phyloP scores from a whole-genome alignment of 2,113 vertebrate genomes.

The Alligator sinensis region DNA sequence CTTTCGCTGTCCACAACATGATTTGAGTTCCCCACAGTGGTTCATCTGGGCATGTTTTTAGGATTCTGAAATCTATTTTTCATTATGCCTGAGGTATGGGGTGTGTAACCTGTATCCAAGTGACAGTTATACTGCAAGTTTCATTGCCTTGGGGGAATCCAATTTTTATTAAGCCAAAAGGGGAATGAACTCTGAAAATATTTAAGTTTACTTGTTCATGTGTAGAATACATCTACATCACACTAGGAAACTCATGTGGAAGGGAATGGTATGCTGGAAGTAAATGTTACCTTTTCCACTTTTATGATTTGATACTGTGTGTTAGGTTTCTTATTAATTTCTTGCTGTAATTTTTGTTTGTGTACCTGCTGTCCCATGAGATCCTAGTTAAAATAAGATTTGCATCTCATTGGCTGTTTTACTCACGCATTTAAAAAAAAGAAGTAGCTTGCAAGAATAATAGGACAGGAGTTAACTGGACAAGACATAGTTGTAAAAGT shows the following conservation, averaged over 20 bases:
- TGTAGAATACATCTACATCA: accelerated
- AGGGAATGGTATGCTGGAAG: accelerated
- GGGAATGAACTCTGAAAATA: background rate
- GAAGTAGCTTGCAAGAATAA: background rate
- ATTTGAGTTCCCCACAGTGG: background rate
- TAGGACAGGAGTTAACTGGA: background rate
- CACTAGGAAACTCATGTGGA: accelerated
- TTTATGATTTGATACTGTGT: background rate
- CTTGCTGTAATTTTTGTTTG: background rate
- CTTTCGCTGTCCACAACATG: background rate
- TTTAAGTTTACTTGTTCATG: background rate
- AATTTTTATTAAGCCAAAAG: background rate
- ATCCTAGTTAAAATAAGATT: background rate
- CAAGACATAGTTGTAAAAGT: background rate
- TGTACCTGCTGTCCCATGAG: background rate
- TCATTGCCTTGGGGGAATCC: background rate
- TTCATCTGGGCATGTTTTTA: background rate
- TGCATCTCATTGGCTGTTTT: background rate
- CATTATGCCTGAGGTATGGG: background rate
- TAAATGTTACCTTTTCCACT: background rate
- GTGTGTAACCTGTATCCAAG: background rate
- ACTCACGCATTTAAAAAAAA: background rate
- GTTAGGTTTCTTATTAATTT: background rate
- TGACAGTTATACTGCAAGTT: background rate
- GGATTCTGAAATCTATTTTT: background rate